phyloP scores from a whole-genome alignment of 2,113 vertebrate genomes.

The Setophaga coronata region DNA sequence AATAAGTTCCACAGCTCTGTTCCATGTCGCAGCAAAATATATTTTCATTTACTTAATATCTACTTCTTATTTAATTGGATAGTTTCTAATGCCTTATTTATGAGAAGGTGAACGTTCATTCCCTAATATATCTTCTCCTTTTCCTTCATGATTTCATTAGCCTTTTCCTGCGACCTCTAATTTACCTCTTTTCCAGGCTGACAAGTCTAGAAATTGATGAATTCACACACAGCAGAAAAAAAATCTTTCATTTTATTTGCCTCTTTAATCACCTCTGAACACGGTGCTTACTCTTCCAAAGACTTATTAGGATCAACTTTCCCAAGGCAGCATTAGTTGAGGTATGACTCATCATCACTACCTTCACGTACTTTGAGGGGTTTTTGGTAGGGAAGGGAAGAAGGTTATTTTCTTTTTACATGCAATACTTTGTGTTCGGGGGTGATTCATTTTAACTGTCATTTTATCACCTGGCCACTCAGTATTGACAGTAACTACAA shows the following conservation, averaged over 20 bases:
- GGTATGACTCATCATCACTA: not conserved
- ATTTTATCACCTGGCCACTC: not conserved
- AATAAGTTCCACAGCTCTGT: not conserved
- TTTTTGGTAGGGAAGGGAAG: not conserved
- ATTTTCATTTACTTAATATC: not conserved
- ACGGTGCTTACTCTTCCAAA: not conserved
- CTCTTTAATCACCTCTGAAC: not conserved
- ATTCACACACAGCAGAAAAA: not conserved
- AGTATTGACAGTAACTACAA: not conserved
- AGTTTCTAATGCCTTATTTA: not conserved
- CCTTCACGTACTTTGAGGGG: not conserved
- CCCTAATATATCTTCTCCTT: not conserved
- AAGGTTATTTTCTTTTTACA: not conserved
- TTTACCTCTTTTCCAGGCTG: slow-evolving; percentile 7
- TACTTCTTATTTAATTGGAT: not conserved
- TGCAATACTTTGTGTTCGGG: not conserved
- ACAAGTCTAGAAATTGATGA: not conserved
- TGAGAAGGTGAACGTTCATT: not conserved
- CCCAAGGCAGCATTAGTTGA: not conserved
- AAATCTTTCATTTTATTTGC: slow-evolving; percentile 11
- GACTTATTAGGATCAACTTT: not conserved
- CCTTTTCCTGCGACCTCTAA: not conserved
- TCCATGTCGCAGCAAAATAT: not conserved
- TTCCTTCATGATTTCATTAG: not conserved
- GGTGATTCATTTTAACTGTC: not conserved